A percentile compares a stretch with the other conserved stretches of the same genome.
These are phyloP conservation scores for Callyntrura sp. DNA, from an alignment of 2,888 invertebrate genomes.

Conservation along the genomic window DNA sequence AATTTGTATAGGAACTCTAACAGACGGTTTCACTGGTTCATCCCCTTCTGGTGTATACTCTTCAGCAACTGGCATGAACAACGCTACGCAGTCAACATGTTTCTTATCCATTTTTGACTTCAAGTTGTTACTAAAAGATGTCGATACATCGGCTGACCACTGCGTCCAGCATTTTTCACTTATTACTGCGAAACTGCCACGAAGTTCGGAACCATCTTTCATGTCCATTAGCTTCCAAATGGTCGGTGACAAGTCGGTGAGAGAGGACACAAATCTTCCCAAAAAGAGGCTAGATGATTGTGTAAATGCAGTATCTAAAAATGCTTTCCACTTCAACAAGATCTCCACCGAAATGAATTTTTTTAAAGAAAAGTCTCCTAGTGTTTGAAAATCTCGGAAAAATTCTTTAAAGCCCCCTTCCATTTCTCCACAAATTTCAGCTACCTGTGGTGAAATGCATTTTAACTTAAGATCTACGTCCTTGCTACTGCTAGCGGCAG, in stretches of 20 bases:
- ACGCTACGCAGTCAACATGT: slow-evolving; percentile 39
- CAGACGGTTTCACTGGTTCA: slow-evolving; percentile 80
- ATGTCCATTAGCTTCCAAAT: slow-evolving; percentile 82
- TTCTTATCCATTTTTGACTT: slow-evolving; percentile 52
- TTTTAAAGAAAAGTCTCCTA: slow-evolving; percentile 80
- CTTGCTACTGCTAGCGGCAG: neutral
- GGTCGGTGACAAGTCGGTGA: slow-evolving; percentile 80
- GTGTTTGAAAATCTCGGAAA: slow-evolving; percentile 74
- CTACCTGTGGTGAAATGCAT: slow-evolving; percentile 80
- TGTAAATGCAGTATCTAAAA: slow-evolving; percentile 50
- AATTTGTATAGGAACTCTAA: slow-evolving; percentile 82
- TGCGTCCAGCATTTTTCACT: slow-evolving; percentile 78
- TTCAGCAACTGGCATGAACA: slow-evolving; percentile 81
- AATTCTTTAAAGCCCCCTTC: slow-evolving; percentile 77
- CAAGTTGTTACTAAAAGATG: slow-evolving; percentile 70
- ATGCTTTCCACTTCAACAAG: slow-evolving; percentile 67
- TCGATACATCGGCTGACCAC: slow-evolving; percentile 60
- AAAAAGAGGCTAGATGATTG: slow-evolving; percentile 75
- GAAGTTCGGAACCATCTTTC: slow-evolving; percentile 73
- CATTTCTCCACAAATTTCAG: slow-evolving; percentile 79
- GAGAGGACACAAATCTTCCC: slow-evolving; percentile 78
- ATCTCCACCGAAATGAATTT: slow-evolving; percentile 78
- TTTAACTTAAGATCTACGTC: slow-evolving; percentile 82
- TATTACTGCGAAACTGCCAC: slow-evolving; percentile 43
- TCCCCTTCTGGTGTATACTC: slow-evolving; percentile 76